Evolutionary conservation across 2,797 vertebrate genomes (phyloP).

Genomic region (Sebastolobus alascanus): DNA sequence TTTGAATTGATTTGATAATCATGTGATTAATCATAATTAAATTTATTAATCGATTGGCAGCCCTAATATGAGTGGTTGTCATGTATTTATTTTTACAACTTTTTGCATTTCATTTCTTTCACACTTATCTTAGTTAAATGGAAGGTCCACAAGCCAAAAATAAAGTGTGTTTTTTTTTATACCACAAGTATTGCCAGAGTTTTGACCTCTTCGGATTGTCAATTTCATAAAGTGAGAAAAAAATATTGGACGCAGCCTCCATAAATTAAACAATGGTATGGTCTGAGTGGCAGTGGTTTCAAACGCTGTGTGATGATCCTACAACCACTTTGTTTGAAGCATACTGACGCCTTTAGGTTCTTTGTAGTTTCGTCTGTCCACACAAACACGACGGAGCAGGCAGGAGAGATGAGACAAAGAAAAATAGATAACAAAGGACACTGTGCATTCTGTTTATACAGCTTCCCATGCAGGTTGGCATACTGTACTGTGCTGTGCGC

Average conservation of each 20-base stretch:
- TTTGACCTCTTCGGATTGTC: neutral
- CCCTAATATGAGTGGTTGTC: neutral
- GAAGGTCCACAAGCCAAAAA: neutral
- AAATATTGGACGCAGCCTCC: neutral
- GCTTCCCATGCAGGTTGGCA: slow-evolving; percentile 78
- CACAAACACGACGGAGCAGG: slow-evolving; percentile 63
- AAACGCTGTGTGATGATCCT: neutral
- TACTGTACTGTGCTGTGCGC: slow-evolving; percentile 32
- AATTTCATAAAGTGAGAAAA: neutral
- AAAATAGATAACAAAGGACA: slow-evolving; percentile 49
- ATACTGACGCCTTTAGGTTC: slow-evolving; percentile 24
- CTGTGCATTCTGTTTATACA: slow-evolving; percentile 60
- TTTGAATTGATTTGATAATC: too few relatives aligned
- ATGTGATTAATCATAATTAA: too few relatives aligned
- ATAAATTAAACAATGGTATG: neutral
- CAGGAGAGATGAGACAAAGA: slow-evolving; percentile 55
- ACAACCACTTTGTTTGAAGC: slow-evolving; percentile 47
- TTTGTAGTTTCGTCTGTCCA: slow-evolving; percentile 44
- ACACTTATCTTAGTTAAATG: neutral
- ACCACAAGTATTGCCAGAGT: neutral
- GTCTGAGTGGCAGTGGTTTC: neutral
- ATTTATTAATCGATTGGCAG: too few relatives aligned
- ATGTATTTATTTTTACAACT: neutral
- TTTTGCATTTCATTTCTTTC: neutral
- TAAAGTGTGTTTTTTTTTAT: neutral